phyloP scores from a whole-genome alignment of 1,140 invertebrate species.

The Lanistes nyassanus region DNA sequence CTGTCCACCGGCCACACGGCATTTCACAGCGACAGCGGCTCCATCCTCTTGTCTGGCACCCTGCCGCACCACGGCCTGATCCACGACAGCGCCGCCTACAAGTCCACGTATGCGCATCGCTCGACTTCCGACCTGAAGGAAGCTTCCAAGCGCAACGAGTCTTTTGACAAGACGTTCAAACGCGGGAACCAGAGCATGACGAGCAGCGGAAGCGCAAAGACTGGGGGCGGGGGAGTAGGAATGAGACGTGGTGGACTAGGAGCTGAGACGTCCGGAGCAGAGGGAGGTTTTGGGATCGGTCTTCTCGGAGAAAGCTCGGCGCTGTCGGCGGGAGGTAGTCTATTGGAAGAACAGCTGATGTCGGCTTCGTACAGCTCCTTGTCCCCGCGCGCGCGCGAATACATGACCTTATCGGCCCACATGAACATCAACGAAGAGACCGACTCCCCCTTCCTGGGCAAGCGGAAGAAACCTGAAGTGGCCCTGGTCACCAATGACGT shows the following conservation, averaged over 20 bases:
- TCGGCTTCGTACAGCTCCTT: constrained; percentile 20
- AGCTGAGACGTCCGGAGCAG: not conserved
- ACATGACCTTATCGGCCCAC: constrained; percentile 37
- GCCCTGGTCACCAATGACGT: constrained; percentile 40
- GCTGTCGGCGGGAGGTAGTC: not conserved
- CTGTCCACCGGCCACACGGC: constrained; percentile 22
- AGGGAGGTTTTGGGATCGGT: not conserved
- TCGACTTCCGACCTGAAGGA: constrained; percentile 5
- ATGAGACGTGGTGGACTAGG: not conserved
- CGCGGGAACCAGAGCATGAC: not conserved
- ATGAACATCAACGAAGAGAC: constrained; percentile 37
- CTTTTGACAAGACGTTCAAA: not conserved
- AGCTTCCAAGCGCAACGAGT: constrained; percentile 6
- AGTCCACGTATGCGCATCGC: not conserved
- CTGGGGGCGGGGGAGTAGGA: not conserved
- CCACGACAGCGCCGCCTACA: not conserved
- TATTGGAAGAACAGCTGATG: not conserved
- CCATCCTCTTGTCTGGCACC: constrained; percentile 13
- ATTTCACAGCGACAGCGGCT: constrained; percentile 12
- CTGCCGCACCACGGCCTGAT: not conserved
- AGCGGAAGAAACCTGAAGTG: constrained; percentile 33
- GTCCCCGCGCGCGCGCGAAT: constrained; percentile 21
- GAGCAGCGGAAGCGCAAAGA: not conserved
- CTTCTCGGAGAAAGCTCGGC: not conserved
- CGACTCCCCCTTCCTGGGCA: constrained; percentile 15